Base-by-base conservation (phyloP, 2,797 vertebrate species). In the Coreius guichenoti region DNA sequence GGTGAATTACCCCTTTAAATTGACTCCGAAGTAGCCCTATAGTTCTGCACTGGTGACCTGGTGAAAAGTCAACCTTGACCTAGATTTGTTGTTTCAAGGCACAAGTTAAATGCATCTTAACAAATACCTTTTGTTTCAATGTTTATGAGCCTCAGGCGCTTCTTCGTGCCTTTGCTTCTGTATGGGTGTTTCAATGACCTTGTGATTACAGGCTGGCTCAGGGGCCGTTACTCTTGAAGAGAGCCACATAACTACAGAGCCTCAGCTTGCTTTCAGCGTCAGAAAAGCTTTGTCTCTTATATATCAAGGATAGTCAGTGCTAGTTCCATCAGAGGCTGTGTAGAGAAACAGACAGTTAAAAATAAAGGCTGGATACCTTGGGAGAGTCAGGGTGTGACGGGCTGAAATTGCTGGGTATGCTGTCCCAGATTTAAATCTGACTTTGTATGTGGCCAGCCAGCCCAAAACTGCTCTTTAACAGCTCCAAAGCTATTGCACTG, bases 401-500 rank as follows among this genome's bases (percentile, higher is more conserved):
- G 77, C 83, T 90, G 81, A 95, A 95, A 95, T 95, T 95, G 92
- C 94, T 91, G 94, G 94, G 92, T 95, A 90, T 91, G 89, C 91
- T 69, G 87, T 90, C 89, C 92, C 89, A 91, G 89, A 93, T 94
- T 93, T 93, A 92, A 93, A 91, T 88, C 87, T 82, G 85, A 91
- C 90, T 88, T 90, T 90, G 90, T 81, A 90, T 94, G 88, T 91
- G 93, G 92, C 89, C 65, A 54, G 86, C 78, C 84, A 39, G 91
- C 88, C 91, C 90, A 87, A 90, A 80, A 88, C 87, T 86, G n/a
- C 69, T 83, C 84, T 89, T 75, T 89, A 90, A 90, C 88, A 80
- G 78, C 36, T 68, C 84, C 82, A 81, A 80, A 88, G 83, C 76
- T 39, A 36, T 65, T 77, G 56, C 75, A 76, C 76, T 63, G 75